Evolutionary conservation across 2,888 invertebrate genomes (phyloP).

Genomic region (Heliconius ismenius): DNA sequence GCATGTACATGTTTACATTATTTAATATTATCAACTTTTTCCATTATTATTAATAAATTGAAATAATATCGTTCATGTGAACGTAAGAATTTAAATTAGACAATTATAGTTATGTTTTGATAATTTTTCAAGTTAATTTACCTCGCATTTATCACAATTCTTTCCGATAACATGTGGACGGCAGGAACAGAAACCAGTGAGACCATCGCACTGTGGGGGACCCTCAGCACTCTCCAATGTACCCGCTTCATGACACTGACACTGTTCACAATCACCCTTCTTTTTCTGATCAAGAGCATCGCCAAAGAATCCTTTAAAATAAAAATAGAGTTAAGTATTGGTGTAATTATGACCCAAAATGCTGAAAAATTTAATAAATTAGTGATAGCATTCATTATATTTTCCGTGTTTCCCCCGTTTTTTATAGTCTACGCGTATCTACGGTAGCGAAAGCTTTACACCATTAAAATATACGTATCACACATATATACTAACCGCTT

Average conservation of each 20-base stretch:
- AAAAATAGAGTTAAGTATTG: background rate
- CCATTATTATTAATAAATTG: background rate
- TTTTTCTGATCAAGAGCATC: slow-evolving; percentile 94
- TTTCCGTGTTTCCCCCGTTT: no score
- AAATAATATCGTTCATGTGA: background rate
- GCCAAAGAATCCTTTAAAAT: slow-evolving; percentile 90
- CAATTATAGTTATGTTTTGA: background rate
- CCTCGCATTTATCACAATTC: slow-evolving; percentile 90
- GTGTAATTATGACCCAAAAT: no score
- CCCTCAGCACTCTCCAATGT: slow-evolving; percentile 88
- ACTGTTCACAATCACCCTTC: slow-evolving; percentile 94
- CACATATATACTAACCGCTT: slow-evolving; percentile 82
- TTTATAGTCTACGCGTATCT: no score
- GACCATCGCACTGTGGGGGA: slow-evolving; percentile 89
- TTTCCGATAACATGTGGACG: slow-evolving; percentile 90
- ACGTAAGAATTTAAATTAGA: background rate
- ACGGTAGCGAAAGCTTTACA: background rate
- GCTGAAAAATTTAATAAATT: no score
- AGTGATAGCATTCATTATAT: no score
- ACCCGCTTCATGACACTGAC: slow-evolving; percentile 93
- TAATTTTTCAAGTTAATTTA: slow-evolving; percentile 16
- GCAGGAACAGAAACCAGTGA: slow-evolving; percentile 90
- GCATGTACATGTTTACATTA: background rate
- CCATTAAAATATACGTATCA: background rate
- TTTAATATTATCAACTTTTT: background rate